phyloP scores from a whole-genome alignment of 1,140 invertebrate species.

The Nebria ingens region DNA sequence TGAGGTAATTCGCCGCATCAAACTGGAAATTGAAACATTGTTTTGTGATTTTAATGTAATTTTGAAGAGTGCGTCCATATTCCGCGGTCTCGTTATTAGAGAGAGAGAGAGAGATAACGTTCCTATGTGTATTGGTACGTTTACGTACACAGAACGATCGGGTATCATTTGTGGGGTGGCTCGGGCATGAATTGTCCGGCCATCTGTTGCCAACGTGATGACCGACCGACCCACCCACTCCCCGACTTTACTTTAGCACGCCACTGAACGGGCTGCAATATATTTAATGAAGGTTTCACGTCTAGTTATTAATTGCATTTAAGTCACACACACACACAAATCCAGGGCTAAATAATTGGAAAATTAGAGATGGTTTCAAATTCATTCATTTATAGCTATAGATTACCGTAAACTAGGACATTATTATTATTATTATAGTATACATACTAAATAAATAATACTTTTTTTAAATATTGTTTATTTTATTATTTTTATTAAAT shows the following conservation, averaged over 20 bases:
- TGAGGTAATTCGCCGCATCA: too few relatives aligned
- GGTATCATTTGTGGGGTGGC: slow-evolving; percentile 16
- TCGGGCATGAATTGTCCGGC: slow-evolving; percentile 12
- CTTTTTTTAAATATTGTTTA: too few relatives aligned
- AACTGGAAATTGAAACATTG: background rate
- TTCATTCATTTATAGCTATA: too few relatives aligned
- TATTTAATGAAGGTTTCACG: background rate
- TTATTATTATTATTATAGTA: too few relatives aligned
- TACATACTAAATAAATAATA: too few relatives aligned
- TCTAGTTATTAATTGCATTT: background rate
- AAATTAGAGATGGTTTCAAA: too few relatives aligned
- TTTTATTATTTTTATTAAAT: too few relatives aligned
- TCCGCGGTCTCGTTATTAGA: too few relatives aligned
- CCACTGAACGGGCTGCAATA: background rate
- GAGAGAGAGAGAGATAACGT: background rate
- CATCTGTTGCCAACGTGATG: slow-evolving; percentile 15
- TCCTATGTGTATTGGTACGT: background rate
- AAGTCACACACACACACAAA: too few relatives aligned
- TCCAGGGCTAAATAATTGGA: too few relatives aligned
- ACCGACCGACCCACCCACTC: background rate
- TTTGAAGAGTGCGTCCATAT: background rate
- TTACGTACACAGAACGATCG: slow-evolving; percentile 1
- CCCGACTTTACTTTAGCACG: background rate
- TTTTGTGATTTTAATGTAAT: background rate
- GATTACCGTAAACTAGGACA: too few relatives aligned